Evolutionary conservation across 2,888 invertebrate species (phyloP), one percentile per base, ranked within the genome.

Genomic region (Pseudococcus jackbeardsleyi): DNA sequence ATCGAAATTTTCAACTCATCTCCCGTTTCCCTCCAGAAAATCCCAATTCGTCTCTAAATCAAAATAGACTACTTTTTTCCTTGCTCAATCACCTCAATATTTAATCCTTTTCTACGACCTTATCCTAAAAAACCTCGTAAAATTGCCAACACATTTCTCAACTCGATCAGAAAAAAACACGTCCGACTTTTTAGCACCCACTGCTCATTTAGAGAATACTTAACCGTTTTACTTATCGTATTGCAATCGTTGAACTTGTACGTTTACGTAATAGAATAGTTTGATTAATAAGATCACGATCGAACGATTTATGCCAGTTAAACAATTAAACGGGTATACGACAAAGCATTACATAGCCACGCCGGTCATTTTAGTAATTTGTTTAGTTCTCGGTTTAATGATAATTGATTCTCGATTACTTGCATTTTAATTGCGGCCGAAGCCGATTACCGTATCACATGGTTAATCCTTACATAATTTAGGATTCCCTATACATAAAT

Each of bases 251-350:
- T 82, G 79, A 82, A 82, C 79, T 82, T 82, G 79, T 22, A 46
- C 79, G 19, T 82, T 82, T 46, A 82, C 79, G 79, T 82, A 82
- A 82, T 46, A 33, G 46, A 82, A 82, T 82, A 82, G 79, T 82
- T 82, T 82, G 79, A 82, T 82, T 82, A 82, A 82, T 82, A 82
- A 82, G 79, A 82, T 82, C 79, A 82, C 79, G 79, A 82, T 82
- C 79, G 46, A 46, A 82, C 79, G 79, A 82, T 82, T 82, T 82
- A 82, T 82, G 79, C 46, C 79, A 82, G 79, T 82, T 82, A 82
- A 82, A 82, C 79, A 82, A 82, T 82, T 82, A 82, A 82, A 82
- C 46, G 79, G n/a, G 15, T 26, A n/a, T 46, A 46, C 46, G 42
- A 82, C 79, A 9, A 17, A 72, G 79, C 19, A 82, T 82, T 82